Conservation (phyloP, 2,888 invertebrate species). For the Troilus luridus region DNA sequence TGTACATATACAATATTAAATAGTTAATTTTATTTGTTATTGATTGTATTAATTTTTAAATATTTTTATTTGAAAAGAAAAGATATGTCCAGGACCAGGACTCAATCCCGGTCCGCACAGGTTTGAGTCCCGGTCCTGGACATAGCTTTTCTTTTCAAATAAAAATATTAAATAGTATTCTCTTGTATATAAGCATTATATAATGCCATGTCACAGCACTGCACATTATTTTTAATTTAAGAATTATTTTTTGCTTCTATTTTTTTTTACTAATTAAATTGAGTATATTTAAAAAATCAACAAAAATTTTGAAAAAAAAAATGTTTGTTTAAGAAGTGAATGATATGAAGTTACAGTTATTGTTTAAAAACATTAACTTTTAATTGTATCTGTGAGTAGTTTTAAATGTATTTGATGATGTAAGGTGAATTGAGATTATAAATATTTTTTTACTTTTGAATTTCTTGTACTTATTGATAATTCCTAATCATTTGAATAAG, state of each 20-base stretch:
- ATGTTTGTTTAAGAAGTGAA: not conserved
- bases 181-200: not conserved
- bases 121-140: too few relatives aligned
- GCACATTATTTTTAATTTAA: not conserved
- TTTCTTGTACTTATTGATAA: not conserved
- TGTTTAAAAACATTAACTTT: not conserved
- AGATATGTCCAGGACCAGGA: too few relatives aligned
- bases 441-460: constrained; percentile 28
- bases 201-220: not conserved
- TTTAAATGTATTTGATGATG: constrained; percentile 17
- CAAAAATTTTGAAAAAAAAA: not conserved
- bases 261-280: not conserved
- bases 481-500: not conserved
- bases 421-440: not conserved
- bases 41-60: too few relatives aligned
- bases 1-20: too few relatives aligned
- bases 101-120: too few relatives aligned
- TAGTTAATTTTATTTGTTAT: too few relatives aligned
- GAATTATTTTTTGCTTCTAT: not conserved
- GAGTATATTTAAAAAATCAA: not conserved
- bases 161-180: not conserved
- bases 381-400: not conserved
- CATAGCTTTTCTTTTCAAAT: too few relatives aligned
- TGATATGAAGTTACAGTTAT: not conserved
- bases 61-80: too few relatives aligned